Evolutionary conservation across 2,113 vertebrate species (phyloP).

Genomic region (Platycercus adscitus): DNA sequence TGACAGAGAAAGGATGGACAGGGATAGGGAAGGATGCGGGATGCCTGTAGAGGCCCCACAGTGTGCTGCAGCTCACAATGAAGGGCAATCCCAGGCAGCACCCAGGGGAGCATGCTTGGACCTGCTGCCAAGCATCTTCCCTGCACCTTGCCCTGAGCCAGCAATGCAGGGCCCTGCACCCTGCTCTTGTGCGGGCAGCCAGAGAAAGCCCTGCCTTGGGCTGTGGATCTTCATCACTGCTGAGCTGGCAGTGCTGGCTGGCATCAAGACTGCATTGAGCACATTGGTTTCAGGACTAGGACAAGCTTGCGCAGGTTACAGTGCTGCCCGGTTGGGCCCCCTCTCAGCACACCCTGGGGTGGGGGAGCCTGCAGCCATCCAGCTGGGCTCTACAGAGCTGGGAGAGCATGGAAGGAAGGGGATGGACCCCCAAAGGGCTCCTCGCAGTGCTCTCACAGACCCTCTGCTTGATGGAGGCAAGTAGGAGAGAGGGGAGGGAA

Average conservation of each 20-base stretch:
- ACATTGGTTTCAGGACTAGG: background rate
- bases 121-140: background rate
- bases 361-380: background rate
- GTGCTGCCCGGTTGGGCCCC: accelerated
- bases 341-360: background rate
- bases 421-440: background rate
- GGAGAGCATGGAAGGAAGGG: background rate
- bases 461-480: background rate
- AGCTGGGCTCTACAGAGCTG: background rate
- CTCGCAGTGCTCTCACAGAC: background rate
- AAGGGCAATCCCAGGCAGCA: accelerated
- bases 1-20: background rate
- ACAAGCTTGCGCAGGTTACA: background rate
- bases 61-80: background rate
- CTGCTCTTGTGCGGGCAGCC: background rate
- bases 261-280: accelerated
- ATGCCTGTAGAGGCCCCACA: background rate
- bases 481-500: background rate
- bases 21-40: background rate
- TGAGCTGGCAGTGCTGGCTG: background rate
- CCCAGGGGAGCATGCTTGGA: background rate
- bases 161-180: background rate
- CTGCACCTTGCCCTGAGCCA: background rate
- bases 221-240: background rate
- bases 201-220: background rate